Conservation (phyloP, 2,113 vertebrate genomes). For the Catharus minimus region DNA sequence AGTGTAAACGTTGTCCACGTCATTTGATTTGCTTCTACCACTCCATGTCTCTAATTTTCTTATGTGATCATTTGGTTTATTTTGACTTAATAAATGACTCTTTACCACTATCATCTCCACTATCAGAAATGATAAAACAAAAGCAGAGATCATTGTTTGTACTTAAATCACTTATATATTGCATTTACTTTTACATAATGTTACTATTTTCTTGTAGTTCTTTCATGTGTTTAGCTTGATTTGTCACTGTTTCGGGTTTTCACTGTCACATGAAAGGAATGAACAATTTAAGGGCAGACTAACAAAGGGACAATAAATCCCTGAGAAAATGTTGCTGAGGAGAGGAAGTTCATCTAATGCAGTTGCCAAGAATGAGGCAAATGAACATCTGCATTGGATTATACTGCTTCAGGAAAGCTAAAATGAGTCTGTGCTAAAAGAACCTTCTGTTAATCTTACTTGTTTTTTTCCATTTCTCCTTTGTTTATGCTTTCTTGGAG, state of each 20-base stretch:
- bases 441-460: slow-evolving; percentile 38
- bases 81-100: background rate
- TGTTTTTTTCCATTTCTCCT: slow-evolving; percentile 34
- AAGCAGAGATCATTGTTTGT: background rate
- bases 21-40: background rate
- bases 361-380: slow-evolving; percentile 50
- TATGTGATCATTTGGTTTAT: background rate
- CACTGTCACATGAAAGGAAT: slow-evolving; percentile 33
- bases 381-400: slow-evolving; percentile 65
- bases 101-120: background rate
- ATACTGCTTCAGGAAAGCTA: slow-evolving; percentile 20
- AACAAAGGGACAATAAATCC: slow-evolving; percentile 40
- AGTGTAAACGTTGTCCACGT: background rate
- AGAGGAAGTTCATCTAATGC: slow-evolving; percentile 47
- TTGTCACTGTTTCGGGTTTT: background rate
- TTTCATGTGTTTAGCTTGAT: background rate
- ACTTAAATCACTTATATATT: background rate
- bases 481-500: slow-evolving; percentile 9
- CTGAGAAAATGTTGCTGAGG: slow-evolving; percentile 42
- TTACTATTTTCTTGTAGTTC: background rate
- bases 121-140: background rate
- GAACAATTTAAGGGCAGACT: background rate
- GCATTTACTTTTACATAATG: background rate
- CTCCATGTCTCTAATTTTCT: background rate
- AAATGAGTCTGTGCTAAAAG: slow-evolving; percentile 18